phyloP scores from a whole-genome alignment of 2,888 invertebrate genomes.

The Amaurobius ferox region DNA sequence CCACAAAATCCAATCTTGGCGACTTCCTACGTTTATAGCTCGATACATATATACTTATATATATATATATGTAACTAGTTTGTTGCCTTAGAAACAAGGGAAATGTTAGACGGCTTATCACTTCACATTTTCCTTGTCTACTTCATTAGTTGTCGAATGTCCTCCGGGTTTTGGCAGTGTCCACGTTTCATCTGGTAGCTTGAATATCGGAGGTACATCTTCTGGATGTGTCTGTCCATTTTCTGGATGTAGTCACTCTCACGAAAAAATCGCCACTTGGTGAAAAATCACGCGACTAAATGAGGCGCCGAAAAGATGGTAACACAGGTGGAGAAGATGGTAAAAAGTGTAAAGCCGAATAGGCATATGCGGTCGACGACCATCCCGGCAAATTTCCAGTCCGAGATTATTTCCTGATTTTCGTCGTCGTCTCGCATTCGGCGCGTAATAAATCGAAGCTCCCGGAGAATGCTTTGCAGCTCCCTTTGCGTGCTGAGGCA shows the following conservation, averaged over 20 bases:
- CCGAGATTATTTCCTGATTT: slow-evolving; percentile 92
- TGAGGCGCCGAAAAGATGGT: slow-evolving; percentile 94
- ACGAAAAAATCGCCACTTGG: slow-evolving; percentile 78
- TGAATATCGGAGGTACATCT: background rate
- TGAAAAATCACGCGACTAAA: slow-evolving; percentile 87
- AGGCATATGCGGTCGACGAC: slow-evolving; percentile 98
- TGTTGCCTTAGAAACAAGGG: slow-evolving; percentile 9
- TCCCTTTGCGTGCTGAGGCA: slow-evolving; percentile 80
- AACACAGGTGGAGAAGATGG: slow-evolving; percentile 93
- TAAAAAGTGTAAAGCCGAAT: slow-evolving; percentile 95
- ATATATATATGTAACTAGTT: background rate
- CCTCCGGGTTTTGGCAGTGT: slow-evolving; percentile 19
- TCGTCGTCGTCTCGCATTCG: slow-evolving; percentile 96
- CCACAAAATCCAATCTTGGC: background rate
- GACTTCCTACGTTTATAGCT: background rate
- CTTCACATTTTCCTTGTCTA: slow-evolving; percentile 3
- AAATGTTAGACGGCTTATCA: slow-evolving; percentile 10
- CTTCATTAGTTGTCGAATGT: background rate
- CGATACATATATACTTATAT: background rate
- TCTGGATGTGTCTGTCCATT: background rate
- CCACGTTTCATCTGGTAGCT: background rate
- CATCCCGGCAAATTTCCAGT: slow-evolving; percentile 99
- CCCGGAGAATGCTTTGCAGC: slow-evolving; percentile 95
- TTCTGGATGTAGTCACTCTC: slow-evolving; percentile 57
- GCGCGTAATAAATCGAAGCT: slow-evolving; percentile 94